Base-by-base conservation (phyloP, 2,888 invertebrate species). In the Cistogaster globosa region DNA sequence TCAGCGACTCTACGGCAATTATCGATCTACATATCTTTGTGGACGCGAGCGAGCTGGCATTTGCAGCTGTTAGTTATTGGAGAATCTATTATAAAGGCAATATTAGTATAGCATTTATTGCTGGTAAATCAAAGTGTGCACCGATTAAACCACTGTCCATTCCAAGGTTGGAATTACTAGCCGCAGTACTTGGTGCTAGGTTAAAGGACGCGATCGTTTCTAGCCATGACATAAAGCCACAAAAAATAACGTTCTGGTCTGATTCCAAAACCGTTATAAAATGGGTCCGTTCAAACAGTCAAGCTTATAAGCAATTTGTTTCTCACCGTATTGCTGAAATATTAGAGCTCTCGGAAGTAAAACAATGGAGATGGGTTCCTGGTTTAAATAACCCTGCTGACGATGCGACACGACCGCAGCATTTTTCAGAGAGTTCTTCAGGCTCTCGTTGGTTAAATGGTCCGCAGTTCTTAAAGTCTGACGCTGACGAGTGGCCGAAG, bases 341-440 rank as follows among this genome's bases (percentile, higher is more conserved):
- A 32, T 42, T 80, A 9, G 72, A 74, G 5, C 16, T 20, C 2
- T 67, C 72, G 3, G 22, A 38, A 22, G 38, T 60, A 1, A n/a
- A 45, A n/a, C 72, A 77, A 69, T 77, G 77, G 77, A 22, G 60
- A 69, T 78, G 69, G 77, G 60, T 78, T 22, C 69, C 62, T 8
- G 69, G 68, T 1, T 53, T 55, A 36, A 32, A 22, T 12, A 75
- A 75, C 8, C 63, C 48, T 45, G 63, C 53, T 1, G 53, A 22
- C 22, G 38, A 55, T 16, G 68, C 68, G 20, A 38, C 36, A 36
- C 53, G 62, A 22, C 51, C 51, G 1, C 62, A 32, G 4, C 14
- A 51, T 9, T 60, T 72, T 36, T 53, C 62, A 6, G 53, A 48
- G 20, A 36, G 20, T 38, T 14, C 32, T 26, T 20, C 48, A 48